Evolutionary conservation across 2,113 vertebrate species (phyloP).

Genomic region (Seriola aureovittata): DNA sequence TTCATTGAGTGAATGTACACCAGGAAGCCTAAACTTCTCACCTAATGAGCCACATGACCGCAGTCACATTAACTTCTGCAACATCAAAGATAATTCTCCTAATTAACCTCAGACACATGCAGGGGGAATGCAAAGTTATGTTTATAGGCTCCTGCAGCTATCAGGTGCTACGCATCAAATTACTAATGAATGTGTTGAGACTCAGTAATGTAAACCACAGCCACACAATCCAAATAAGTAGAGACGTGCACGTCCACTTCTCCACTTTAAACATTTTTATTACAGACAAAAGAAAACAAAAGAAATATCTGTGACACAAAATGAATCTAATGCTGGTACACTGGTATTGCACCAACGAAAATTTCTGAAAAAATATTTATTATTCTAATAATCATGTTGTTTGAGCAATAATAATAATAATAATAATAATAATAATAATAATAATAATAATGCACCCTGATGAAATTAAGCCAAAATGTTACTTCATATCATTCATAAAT

Average conservation of each 20-base stretch:
- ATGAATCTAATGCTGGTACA: conserved; percentile 85
- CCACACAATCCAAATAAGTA: conserved; percentile 40
- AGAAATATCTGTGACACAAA: conserved; percentile 91
- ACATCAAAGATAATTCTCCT: conserved; percentile 60
- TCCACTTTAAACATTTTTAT: conserved; percentile 92
- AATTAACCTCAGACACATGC: conserved; percentile 51
- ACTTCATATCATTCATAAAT: conserved; percentile 93
- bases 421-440: conserved; percentile 81
- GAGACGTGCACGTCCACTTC: conserved; percentile 41
- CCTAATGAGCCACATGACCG: conserved; percentile 48
- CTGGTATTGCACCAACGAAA: conserved; percentile 79
- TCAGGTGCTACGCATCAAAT: conserved; percentile 6
- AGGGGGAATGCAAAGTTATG: conserved; percentile 21
- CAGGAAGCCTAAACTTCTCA: conserved; percentile 20
- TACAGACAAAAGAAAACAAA: conserved; percentile 94
- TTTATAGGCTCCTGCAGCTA: conserved; percentile 20
- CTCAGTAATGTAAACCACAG: not conserved
- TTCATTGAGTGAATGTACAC: conserved; percentile 26
- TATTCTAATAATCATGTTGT: conserved; percentile 78
- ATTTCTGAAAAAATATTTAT: conserved; percentile 80
- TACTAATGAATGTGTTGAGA: conserved; percentile 28
- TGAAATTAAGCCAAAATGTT: conserved; percentile 87
- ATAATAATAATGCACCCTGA: conserved; percentile 86
- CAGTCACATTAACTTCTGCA: conserved; percentile 26
- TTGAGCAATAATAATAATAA: conserved; percentile 76